Evolutionary conservation across 2,113 vertebrate genomes (phyloP).

Genomic region (Pogona vitticeps): DNA sequence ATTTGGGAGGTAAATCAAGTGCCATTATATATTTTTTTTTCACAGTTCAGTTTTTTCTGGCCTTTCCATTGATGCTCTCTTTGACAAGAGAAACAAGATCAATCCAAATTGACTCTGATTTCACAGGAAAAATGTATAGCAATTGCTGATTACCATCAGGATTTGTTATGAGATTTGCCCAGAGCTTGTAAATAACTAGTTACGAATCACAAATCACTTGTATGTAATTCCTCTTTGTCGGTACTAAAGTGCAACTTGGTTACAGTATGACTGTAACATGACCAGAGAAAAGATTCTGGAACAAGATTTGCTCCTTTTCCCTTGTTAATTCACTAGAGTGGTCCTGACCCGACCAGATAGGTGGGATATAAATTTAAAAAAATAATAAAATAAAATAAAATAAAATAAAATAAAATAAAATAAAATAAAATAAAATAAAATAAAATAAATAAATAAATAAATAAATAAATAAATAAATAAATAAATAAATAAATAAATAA

Average conservation of each 20-base stretch:
- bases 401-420: too few relatives aligned
- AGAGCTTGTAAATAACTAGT: not conserved
- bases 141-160: not conserved
- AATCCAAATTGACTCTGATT: not conserved
- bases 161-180: not conserved
- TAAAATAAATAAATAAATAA: too few relatives aligned
- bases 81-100: not conserved
- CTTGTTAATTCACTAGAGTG: not conserved
- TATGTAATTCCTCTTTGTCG: not conserved
- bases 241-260: not conserved
- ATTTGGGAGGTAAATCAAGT: not conserved
- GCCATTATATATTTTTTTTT: not conserved
- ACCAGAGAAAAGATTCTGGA: not conserved
- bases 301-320: not conserved
- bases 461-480: too few relatives aligned
- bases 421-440: too few relatives aligned
- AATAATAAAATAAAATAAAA: too few relatives aligned
- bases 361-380: too few relatives aligned
- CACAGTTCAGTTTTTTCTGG: not conserved
- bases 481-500: too few relatives aligned
- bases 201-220: not conserved
- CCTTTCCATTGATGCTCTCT: conserved; percentile 1
- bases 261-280: not conserved
- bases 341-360: too few relatives aligned
- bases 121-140: not conserved